Percentiles rank a stretch among this genome's conserved stretches.
Evolutionary conservation across 2,888 invertebrate species (phyloP).

Genomic region (Polia nebulosa): DNA sequence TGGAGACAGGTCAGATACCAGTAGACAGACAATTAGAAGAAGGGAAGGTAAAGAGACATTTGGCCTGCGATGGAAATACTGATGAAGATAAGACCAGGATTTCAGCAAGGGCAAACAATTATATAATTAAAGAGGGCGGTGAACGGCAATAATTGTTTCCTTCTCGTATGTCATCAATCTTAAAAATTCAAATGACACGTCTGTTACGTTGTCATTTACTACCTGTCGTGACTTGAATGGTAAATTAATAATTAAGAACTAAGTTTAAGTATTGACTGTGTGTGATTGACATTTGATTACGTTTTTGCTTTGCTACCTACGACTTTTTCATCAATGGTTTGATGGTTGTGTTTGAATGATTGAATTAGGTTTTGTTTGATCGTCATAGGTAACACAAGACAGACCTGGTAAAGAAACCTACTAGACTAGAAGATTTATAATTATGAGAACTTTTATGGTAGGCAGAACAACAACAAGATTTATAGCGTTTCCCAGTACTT

Average conservation of each 20-base stretch:
- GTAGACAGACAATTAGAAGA: not conserved
- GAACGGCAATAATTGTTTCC: not conserved
- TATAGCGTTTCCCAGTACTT: not conserved
- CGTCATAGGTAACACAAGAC: not conserved
- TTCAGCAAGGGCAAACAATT: not conserved
- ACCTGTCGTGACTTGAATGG: slow-evolving; percentile 2
- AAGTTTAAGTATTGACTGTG: not conserved
- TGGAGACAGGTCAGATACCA: too few species aligned
- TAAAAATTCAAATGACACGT: not conserved
- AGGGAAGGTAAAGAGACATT: not conserved
- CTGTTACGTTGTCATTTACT: slow-evolving; percentile 6
- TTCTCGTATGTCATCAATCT: slow-evolving; percentile 16
- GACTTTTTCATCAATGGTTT: slow-evolving; percentile 9
- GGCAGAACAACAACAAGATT: not conserved
- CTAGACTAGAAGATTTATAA: not conserved
- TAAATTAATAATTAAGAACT: slow-evolving; percentile 18
- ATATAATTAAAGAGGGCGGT: not conserved
- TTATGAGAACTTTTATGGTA: not conserved
- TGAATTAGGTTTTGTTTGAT: not conserved
- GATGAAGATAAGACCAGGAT: not conserved
- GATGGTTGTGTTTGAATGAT: not conserved
- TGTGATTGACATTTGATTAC: slow-evolving; percentile 39
- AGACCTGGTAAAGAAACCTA: too few species aligned
- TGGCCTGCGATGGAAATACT: not conserved
- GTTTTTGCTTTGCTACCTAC: not conserved